Conservation (phyloP, 2,113 vertebrate species). For the Peucedramus taeniatus region DNA sequence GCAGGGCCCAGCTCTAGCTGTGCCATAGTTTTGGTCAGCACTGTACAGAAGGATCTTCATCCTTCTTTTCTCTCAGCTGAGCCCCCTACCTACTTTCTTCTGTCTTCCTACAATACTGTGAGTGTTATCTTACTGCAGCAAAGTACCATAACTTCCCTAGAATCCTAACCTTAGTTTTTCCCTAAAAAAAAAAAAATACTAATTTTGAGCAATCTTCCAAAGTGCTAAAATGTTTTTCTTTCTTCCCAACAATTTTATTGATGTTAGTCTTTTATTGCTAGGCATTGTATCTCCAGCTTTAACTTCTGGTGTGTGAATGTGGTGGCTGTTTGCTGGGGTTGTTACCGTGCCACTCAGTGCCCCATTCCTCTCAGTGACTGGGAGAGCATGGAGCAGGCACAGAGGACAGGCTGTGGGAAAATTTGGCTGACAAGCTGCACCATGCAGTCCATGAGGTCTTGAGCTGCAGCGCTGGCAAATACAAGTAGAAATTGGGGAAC, state of each 20-base stretch:
- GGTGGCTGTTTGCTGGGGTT: neutral
- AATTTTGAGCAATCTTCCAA: neutral
- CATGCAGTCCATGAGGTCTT: too few relatives aligned
- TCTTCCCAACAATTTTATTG: neutral
- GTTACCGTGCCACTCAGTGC: neutral
- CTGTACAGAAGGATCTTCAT: neutral
- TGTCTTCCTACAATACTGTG: rapidly evolving
- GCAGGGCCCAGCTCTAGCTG: neutral
- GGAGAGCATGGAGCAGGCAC: neutral
- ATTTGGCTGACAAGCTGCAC: neutral
- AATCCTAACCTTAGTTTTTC: neutral
- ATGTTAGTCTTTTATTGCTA: neutral
- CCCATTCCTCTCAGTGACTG: neutral
- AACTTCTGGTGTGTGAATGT: neutral
- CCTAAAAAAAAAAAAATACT: neutral
- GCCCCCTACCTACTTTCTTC: neutral
- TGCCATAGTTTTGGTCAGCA: neutral
- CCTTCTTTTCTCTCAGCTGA: neutral
- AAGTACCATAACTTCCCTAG: neutral
- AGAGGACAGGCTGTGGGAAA: neutral
- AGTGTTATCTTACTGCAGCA: neutral
- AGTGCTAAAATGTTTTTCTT: neutral
- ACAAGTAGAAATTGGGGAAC: neutral
- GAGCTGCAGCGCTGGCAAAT: neutral
- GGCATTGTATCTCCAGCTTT: neutral